Conservation (phyloP, 2,888 invertebrate genomes). For the Achlya flavicornis region DNA sequence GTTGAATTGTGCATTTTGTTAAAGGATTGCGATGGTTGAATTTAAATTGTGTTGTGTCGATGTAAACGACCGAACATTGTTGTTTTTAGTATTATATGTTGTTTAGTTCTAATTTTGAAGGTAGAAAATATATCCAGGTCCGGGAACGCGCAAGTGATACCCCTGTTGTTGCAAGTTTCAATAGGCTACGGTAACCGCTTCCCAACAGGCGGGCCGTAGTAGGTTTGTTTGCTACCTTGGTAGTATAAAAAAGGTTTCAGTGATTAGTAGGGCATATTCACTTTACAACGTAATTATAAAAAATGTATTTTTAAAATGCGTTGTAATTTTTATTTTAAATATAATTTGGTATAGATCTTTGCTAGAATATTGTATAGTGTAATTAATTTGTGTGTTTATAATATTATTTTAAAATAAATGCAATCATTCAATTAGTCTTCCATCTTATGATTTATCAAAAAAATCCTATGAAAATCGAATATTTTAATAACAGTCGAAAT, state of each 20-base stretch:
- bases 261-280: too few species aligned
- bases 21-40: background rate
- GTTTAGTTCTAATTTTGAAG: background rate
- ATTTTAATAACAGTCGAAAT: too few species aligned
- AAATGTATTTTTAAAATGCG: too few species aligned
- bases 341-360: background rate
- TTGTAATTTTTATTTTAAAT: too few species aligned
- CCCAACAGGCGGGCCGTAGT: too few species aligned
- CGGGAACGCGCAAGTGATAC: too few species aligned
- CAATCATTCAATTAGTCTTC: background rate
- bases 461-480: too few species aligned
- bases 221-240: too few species aligned
- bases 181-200: too few species aligned
- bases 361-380: background rate
- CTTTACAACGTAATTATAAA: too few species aligned
- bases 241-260: too few species aligned
- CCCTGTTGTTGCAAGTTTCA: too few species aligned
- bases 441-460: background rate
- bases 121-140: background rate
- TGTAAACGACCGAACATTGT: background rate
- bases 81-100: background rate
- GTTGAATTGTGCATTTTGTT: slow-evolving; percentile 7
- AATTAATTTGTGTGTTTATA: background rate
- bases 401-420: background rate
- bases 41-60: background rate